These are phyloP conservation scores for Pseudolaguvia tuberculata DNA, from an alignment of 2,113 vertebrate genomes.

Conservation along the genomic window DNA sequence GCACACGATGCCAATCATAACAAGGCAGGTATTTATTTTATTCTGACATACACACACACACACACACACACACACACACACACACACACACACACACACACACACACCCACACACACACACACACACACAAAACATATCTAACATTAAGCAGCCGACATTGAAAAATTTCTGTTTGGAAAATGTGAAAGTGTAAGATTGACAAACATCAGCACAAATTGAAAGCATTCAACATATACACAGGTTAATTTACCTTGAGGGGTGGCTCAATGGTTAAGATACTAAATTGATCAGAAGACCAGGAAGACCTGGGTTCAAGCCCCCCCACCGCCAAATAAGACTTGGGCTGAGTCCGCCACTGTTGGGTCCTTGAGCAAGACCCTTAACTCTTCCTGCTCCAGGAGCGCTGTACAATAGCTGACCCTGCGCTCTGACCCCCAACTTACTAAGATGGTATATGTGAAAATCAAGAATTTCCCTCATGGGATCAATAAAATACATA, in stretches of 20 bases:
- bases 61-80: conserved; percentile 12
- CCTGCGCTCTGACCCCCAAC: no score
- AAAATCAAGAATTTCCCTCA: no score
- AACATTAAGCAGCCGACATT: conserved; percentile 8
- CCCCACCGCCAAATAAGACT: no score
- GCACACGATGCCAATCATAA: conserved; percentile 39
- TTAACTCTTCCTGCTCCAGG: no score
- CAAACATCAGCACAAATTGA: neutral
- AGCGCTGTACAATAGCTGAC: no score
- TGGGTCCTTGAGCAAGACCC: no score
- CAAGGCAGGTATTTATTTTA: conserved; percentile 28
- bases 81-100: conserved; percentile 14
- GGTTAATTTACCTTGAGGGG: neutral
- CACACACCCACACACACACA: conserved; percentile 18
- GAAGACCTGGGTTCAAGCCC: no score
- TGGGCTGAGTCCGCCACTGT: no score
- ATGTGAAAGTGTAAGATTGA: neutral
- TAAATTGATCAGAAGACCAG: no score
- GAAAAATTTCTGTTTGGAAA: conserved; percentile 1
- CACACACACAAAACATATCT: conserved; percentile 19
- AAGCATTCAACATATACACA: neutral
- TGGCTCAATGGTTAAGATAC: no score
- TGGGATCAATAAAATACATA: no score
- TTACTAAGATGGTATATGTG: no score
- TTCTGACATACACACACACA: conserved; percentile 14